These are phyloP conservation scores for Ophion costatus DNA, from an alignment of 2,888 invertebrate species.

Conservation along the genomic window DNA sequence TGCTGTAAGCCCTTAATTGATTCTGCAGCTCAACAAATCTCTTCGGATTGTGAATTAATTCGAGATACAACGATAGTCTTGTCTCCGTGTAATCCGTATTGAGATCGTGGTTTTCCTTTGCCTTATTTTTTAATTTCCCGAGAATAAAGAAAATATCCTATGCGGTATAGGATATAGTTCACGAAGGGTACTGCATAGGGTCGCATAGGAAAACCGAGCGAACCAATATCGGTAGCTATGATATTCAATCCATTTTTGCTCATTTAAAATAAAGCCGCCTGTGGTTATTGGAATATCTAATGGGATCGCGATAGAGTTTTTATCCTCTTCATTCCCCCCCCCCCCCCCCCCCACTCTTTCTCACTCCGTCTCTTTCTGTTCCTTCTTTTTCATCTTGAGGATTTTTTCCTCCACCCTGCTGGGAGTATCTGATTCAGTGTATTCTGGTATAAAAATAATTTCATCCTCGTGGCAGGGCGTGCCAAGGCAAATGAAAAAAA, in stretches of 20 bases:
- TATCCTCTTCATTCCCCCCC: not conserved
- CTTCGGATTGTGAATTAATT: constrained; percentile 6
- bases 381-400: not conserved
- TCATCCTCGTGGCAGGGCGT: constrained; percentile 9
- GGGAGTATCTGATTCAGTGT: constrained; percentile 4
- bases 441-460: constrained; percentile 53
- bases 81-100: constrained; percentile 3
- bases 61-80: constrained; percentile 8
- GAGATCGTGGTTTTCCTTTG: not conserved
- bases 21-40: not conserved
- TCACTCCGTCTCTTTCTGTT: too few species aligned
- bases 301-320: constrained; percentile 30
- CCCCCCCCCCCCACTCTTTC: too few species aligned
- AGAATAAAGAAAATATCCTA: not conserved
- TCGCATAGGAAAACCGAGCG: constrained; percentile 21
- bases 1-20: not conserved
- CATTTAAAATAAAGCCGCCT: constrained; percentile 57
- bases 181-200: constrained; percentile 10
- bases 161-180: constrained; percentile 7
- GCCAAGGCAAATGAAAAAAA: constrained; percentile 5
- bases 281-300: constrained; percentile 64
- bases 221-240: constrained; percentile 56
- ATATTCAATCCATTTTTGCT: constrained; percentile 63
- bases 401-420: constrained; percentile 8
- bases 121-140: constrained; percentile 13